Base-by-base conservation (phyloP, 2,797 vertebrate species). In the Limosa lapponica region DNA sequence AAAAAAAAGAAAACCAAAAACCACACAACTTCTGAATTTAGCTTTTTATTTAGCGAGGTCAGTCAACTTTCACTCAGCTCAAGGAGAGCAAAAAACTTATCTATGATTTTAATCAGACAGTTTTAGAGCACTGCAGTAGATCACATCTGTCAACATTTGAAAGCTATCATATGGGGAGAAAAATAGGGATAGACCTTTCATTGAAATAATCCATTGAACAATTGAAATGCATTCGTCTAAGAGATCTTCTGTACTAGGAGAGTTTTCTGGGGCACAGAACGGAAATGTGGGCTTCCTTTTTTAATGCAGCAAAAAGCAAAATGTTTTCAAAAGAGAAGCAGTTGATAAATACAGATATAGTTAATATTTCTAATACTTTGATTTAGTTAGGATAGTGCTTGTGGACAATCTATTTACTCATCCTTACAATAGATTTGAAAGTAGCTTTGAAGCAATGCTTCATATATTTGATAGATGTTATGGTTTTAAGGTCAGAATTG, bases 81-180 rank as follows among this genome's bases (percentile, higher is more conserved):
- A 78, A 83, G 84, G 61, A 90, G 32, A 75, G 12, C 30, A 72
- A 81, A 91, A 55, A 55, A 24, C 52, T n/a, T 66, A 16, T 17
- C 61, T 96, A 67, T 66, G 54, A 79, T 91, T 96, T 89, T 61
- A 48, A 49, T 67, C 59, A 80, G 74, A 77, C 55, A 67, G 25
- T 57, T 95, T 65, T 74, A 25, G 37, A 95, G 14, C 39, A 8
- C 27, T 85, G 46, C 57, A 75, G 77, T 58, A 81, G 69, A 91
- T 87, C 82, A 81, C n/a, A 72, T 79, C 75, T 83, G 54, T 55
- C 86, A 90, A 84, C 25, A 66, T 82, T 51, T 90, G 70, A 97
- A 94, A 96, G 49, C 34, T 46, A 58, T 13, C 3, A 0, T 39
- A 67, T 20, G 19, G 58, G 51, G 39, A 93, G 30, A 83, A 95